phyloP scores from a whole-genome alignment of 2,797 vertebrate genomes.

The Brachyalestes nurse region DNA sequence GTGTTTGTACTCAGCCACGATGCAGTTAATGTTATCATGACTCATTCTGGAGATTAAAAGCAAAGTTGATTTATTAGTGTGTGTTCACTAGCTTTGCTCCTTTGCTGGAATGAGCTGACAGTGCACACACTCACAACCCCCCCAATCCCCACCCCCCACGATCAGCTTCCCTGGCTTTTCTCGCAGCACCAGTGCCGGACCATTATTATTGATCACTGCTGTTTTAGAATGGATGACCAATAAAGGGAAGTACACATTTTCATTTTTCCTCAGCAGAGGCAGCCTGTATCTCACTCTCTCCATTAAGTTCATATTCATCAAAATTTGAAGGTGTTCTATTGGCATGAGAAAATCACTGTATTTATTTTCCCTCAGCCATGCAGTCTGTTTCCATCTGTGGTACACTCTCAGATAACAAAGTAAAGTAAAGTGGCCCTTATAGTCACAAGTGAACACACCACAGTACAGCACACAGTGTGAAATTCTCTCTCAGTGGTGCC shows the following conservation, averaged over 20 bases:
- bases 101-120: conserved; percentile 58
- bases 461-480: no score
- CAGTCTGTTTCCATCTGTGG: neutral
- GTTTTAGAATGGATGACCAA: conserved; percentile 61
- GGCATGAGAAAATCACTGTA: conserved; percentile 7
- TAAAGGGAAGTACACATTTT: conserved; percentile 59
- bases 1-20: conserved; percentile 42
- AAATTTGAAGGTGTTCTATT: conserved; percentile 6
- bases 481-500: no score
- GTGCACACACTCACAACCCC: conserved; percentile 38
- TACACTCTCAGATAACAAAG: neutral
- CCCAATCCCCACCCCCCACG: neutral
- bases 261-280: conserved; percentile 46
- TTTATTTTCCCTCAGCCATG: neutral
- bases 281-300: conserved; percentile 2
- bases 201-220: conserved; percentile 66
- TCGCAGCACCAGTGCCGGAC: conserved; percentile 48
- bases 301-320: conserved; percentile 37
- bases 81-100: conserved; percentile 52
- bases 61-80: conserved; percentile 74
- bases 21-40: conserved; percentile 73
- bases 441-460: no score
- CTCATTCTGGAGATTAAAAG: conserved; percentile 77
- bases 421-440: no score
- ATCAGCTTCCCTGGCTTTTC: conserved; percentile 18